Evolutionary conservation across 1,140 invertebrate genomes (phyloP).

Genomic region (Armadillidium nasatum): DNA sequence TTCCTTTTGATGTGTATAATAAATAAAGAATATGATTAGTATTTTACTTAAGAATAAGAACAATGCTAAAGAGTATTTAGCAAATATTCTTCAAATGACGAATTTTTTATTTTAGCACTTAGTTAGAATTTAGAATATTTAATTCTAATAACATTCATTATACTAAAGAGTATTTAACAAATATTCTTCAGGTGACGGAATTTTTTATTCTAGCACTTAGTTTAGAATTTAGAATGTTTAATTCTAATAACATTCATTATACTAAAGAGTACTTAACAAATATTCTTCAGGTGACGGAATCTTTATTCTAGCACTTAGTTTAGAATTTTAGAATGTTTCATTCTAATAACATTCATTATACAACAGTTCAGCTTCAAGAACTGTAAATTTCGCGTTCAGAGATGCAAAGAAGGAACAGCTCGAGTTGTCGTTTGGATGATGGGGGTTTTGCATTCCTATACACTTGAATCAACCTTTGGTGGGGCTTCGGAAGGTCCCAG

Average conservation of each 20-base stretch:
- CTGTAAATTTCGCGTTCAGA: slow-evolving; percentile 88
- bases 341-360: background rate
- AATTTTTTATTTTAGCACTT: too few species aligned
- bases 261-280: background rate
- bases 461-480: slow-evolving; percentile 88
- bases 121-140: too few species aligned
- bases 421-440: slow-evolving; percentile 89
- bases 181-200: too few species aligned
- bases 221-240: background rate
- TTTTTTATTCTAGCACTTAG: too few species aligned
- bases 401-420: slow-evolving; percentile 87
- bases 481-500: slow-evolving; percentile 66
- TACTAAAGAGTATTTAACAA: background rate
- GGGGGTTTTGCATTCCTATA: slow-evolving; percentile 88
- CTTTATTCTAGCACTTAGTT: background rate
- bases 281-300: too few species aligned
- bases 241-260: background rate
- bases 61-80: too few species aligned
- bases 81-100: too few species aligned
- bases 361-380: slow-evolving; percentile 83
- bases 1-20: too few species aligned
- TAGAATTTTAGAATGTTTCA: too few species aligned
- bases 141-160: too few species aligned
- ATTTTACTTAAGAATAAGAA: too few species aligned
- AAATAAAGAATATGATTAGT: too few species aligned